Conservation (phyloP, 2,113 vertebrate species). For the Pyrgilauda ruficollis region DNA sequence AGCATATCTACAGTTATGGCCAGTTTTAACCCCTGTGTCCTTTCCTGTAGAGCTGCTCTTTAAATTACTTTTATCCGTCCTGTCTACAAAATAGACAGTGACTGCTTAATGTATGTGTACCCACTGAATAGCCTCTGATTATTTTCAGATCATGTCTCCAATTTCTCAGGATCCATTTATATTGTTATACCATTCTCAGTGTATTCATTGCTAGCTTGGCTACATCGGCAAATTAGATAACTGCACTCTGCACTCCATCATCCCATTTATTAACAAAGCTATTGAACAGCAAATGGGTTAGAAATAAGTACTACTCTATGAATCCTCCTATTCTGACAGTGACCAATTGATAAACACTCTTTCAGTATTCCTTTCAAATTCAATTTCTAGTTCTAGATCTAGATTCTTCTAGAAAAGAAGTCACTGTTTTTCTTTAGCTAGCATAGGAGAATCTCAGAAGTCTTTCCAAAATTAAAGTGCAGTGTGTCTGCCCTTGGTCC, state of each 20-base stretch:
- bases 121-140: not conserved
- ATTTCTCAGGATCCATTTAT: not conserved
- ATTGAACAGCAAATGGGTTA: not conserved
- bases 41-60: not conserved
- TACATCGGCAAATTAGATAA: not conserved
- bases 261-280: not conserved
- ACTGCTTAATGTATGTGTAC: not conserved
- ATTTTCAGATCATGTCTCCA: not conserved
- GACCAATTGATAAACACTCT: not conserved
- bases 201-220: not conserved
- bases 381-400: not conserved
- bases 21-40: not conserved
- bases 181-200: not conserved
- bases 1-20: not conserved
- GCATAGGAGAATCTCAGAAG: not conserved
- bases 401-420: not conserved
- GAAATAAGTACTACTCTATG: not conserved
- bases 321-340: not conserved
- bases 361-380: not conserved
- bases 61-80: not conserved
- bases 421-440: not conserved
- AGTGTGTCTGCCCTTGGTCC: too few species aligned
- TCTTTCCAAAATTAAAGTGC: not conserved
- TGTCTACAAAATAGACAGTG: not conserved
- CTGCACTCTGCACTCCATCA: not conserved